Evolutionary conservation across 2,113 vertebrate species (phyloP).

Genomic region (Chauna torquata): DNA sequence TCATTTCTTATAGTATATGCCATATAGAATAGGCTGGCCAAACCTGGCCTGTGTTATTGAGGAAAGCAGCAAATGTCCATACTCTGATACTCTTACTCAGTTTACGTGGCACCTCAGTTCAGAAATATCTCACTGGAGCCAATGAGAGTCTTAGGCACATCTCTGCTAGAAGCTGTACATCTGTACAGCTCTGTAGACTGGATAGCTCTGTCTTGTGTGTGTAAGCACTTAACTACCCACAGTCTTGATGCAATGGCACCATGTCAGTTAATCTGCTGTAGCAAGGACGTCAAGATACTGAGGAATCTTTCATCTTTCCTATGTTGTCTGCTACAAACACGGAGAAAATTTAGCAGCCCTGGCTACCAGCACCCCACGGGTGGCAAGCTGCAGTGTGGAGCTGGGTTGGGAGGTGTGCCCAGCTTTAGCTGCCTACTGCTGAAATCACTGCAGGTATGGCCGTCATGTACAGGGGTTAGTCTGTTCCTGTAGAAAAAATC

Average conservation of each 20-base stretch:
- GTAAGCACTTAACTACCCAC: background rate
- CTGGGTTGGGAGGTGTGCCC: fast-evolving
- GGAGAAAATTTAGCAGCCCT: background rate
- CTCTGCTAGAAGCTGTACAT: background rate
- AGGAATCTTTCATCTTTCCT: background rate
- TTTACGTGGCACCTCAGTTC: background rate
- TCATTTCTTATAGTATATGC: background rate
- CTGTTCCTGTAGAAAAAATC: background rate
- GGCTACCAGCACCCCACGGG: background rate
- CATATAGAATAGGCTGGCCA: background rate
- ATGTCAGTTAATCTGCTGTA: background rate
- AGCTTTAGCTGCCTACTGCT: background rate
- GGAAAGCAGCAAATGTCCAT: background rate
- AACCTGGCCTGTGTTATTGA: background rate
- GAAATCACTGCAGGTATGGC: background rate
- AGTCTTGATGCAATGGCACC: background rate
- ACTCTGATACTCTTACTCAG: background rate
- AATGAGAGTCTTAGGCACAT: fast-evolving
- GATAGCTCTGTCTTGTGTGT: background rate
- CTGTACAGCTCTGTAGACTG: fast-evolving
- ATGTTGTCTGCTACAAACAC: background rate
- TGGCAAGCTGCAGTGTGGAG: background rate
- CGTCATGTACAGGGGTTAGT: fast-evolving
- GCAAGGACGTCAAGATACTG: background rate
- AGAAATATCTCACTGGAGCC: background rate